Percentiles rank a stretch among this genome's conserved stretches.
These are phyloP conservation scores for Drosophila burlai DNA, from an alignment of 1,140 invertebrate genomes.

Conservation along the genomic window DNA sequence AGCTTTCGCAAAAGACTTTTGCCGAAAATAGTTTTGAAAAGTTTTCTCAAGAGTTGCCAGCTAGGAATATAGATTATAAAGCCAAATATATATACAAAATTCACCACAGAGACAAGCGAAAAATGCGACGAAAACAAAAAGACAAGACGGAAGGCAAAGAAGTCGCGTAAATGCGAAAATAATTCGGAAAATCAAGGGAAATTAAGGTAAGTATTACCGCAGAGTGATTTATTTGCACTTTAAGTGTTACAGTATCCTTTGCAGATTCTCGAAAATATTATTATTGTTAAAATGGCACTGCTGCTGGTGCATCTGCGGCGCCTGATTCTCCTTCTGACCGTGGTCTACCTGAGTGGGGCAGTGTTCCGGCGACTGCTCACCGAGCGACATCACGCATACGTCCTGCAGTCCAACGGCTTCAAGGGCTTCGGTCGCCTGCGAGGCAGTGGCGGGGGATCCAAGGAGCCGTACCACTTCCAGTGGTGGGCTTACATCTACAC, in stretches of 20 bases:
- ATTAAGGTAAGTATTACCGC: slow-evolving; percentile 30
- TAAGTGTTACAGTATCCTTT: not conserved
- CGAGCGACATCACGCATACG: slow-evolving; percentile 64
- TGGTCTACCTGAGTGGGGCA: slow-evolving; percentile 74
- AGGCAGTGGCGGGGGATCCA: slow-evolving; percentile 34
- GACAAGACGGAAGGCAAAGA: slow-evolving; percentile 43
- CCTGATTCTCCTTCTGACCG: slow-evolving; percentile 74
- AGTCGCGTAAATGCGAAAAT: slow-evolving; percentile 44
- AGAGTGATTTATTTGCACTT: slow-evolving; percentile 10
- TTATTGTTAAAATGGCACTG: slow-evolving; percentile 61
- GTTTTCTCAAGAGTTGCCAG: slow-evolving; percentile 61
- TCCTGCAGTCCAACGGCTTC: slow-evolving; percentile 58
- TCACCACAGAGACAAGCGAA: slow-evolving; percentile 46
- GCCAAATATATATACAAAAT: slow-evolving; percentile 22
- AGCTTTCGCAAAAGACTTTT: slow-evolving; percentile 36
- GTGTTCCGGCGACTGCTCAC: slow-evolving; percentile 67
- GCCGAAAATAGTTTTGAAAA: slow-evolving; percentile 40
- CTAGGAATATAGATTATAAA: not conserved
- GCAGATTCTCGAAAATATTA: not conserved
- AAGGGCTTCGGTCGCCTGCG: slow-evolving; percentile 19
- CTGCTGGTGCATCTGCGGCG: slow-evolving; percentile 77
- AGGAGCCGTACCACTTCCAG: slow-evolving; percentile 76
- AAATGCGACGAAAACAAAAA: slow-evolving; percentile 74
- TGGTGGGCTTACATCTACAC: slow-evolving; percentile 84
- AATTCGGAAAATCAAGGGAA: slow-evolving; percentile 16